Base-by-base conservation (phyloP, 2,888 invertebrate species). In the Steinernema scapterisci region DNA sequence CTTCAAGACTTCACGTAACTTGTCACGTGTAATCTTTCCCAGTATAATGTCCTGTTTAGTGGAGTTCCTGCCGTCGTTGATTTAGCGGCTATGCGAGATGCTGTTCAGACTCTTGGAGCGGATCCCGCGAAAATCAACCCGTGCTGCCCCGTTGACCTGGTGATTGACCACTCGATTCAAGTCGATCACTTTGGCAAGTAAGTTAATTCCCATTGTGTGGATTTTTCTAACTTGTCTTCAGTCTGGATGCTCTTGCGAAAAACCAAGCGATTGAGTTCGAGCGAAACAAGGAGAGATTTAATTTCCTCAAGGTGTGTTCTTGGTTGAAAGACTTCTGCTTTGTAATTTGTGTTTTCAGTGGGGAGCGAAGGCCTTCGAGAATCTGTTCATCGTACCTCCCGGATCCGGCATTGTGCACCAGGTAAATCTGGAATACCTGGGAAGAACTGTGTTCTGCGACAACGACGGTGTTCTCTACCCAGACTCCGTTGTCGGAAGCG, bases 1-100 rank as follows among this genome's bases (percentile, higher is more conserved):
- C 90, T 99, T 25, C 97, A 97, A 91, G 90, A 90, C 78, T 90
- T 90, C 82, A 90, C 90, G 95, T 95, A 87, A 81, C 88, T 48
- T 72, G n/a, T 54, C 27, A 25, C 11, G n/a, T 38, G 31, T 52
- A 21, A 27, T 25, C 48, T 38, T 38, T 38, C 9, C 1, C 21
- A 44, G 31, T 76, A 1, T 19, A 44, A 27, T 23, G 6, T 73
- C 84, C n/a, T n/a, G n/a, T 88, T 54, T 80, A 99, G 97, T 16
- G 97, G 97, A 1, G 97, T 99, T 0, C 97, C 97, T 0, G 97
- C 96, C 0, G 95, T 99, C 27, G 97, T 99, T 0, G 97, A 99
- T 89, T 95, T 99, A 90, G 97, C 97, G 16, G 95, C 96, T 0
- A 97, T 99, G 97, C 91, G 97, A 76, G 96, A 97, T 89, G 95